Evolutionary conservation across 1,140 invertebrate genomes (phyloP), one percentile per base, ranked within the genome.

Genomic region (Meteorus sp.): DNA sequence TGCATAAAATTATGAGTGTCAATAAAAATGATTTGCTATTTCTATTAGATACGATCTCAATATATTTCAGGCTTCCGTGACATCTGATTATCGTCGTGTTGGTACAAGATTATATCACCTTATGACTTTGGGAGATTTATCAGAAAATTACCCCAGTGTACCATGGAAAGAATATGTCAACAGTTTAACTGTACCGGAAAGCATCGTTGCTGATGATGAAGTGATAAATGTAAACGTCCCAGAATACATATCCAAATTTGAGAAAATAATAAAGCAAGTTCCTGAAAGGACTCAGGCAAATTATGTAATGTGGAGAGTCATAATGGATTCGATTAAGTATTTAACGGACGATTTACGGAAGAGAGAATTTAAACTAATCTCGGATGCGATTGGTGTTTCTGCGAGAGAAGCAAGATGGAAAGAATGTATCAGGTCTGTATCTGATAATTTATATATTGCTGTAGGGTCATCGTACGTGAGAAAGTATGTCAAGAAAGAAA

Each of bases 341-440:
- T 76, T 95, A 29, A 89, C 84, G 0, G 86, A 92, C 45, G 81
- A 85, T 7, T 85, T 92, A 51, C 78, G 89, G 0, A 85, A 87
- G 37, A 75, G 87, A 2, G 89, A 89, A 65, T 78, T 93, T 29
- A 80, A 86, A 23, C 94, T 90, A 70, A 85, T 85, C 11, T 89
- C 88, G 0, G 85, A 85, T 1, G 70, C 93, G 0, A 89, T 86
- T 15, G 92, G 92, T 0, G 88, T 88, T 62, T 87, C 84, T 0
- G 87, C 89, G 61, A 71, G 87, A 23, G 87, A 90, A 67, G 85
- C 89, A 1, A 81, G 92, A n/a, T 94, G 92, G 92, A 91, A 92
- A 78, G 88, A 92, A 65, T 93, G 91, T 65, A 85, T 89, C 5
- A 88, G 89, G 60, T 85, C 87, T 3, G 85, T 88, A 19, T 84